phyloP scores from a whole-genome alignment of 2,888 invertebrate species.

The Leistus spinibarbis region DNA sequence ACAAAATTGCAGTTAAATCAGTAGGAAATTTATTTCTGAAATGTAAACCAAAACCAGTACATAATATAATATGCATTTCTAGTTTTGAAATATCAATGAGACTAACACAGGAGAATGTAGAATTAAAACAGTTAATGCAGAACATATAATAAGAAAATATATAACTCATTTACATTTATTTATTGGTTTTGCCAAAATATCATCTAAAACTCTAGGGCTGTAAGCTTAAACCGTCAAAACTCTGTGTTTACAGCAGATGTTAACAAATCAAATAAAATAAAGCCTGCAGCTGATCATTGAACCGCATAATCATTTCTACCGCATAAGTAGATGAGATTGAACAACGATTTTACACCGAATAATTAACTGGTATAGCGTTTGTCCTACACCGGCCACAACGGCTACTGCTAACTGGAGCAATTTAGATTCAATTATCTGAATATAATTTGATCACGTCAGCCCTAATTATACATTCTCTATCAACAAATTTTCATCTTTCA shows the following conservation, averaged over 20 bases:
- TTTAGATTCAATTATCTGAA: slow-evolving; percentile 42
- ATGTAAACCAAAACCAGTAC: too few relatives aligned
- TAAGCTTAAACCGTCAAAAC: neutral
- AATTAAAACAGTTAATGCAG: too few relatives aligned
- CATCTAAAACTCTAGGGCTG: too few relatives aligned
- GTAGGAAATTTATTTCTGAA: too few relatives aligned
- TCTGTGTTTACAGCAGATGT: neutral
- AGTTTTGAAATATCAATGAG: too few relatives aligned
- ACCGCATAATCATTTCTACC: neutral
- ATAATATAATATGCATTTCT: too few relatives aligned
- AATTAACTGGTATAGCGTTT: slow-evolving; percentile 3
- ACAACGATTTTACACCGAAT: slow-evolving; percentile 3
- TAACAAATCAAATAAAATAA: neutral
- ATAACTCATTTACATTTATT: too few relatives aligned
- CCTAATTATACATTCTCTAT: slow-evolving; percentile 35
- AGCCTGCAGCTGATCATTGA: neutral
- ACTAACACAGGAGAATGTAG: too few relatives aligned
- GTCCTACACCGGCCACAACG: neutral
- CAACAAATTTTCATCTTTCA: neutral
- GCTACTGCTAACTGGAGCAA: slow-evolving; percentile 30
- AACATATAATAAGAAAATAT: too few relatives aligned
- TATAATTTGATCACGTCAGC: slow-evolving; percentile 43
- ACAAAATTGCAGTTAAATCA: too few relatives aligned
- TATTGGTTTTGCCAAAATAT: too few relatives aligned
- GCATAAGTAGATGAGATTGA: slow-evolving; percentile 4